Conservation (phyloP, 2,113 vertebrate species). For the Pluvialis apricaria region DNA sequence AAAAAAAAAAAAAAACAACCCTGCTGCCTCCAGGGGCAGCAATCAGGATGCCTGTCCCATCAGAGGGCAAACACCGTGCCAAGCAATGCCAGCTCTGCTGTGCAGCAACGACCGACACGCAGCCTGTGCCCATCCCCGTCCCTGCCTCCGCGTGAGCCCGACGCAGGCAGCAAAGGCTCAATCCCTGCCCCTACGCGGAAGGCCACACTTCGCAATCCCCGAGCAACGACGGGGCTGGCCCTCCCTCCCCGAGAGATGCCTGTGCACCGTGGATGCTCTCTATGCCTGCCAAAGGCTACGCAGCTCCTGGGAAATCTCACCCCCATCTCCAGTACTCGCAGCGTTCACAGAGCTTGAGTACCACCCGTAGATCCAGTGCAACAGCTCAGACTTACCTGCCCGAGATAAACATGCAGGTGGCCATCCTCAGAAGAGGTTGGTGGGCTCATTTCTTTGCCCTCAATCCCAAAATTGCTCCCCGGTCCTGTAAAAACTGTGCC, state of each 20-base stretch:
- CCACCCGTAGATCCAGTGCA: accelerated
- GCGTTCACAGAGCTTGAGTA: not conserved
- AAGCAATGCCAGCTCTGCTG: not conserved
- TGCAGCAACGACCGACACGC: accelerated
- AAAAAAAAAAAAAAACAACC: not conserved
- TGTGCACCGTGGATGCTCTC: too few species aligned
- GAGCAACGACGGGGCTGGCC: not conserved
- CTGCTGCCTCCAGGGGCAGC: not conserved
- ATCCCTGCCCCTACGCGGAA: too few species aligned
- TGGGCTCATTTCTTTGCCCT: not conserved
- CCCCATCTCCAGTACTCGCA: not conserved
- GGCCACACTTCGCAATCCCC: not conserved
- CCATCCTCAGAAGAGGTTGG: not conserved
- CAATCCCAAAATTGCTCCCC: not conserved
- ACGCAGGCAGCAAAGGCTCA: not conserved
- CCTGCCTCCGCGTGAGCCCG: not conserved
- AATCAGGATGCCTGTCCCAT: not conserved
- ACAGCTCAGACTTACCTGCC: not conserved
- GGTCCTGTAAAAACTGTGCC: not conserved
- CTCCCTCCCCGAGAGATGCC: not conserved
- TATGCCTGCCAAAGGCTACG: not conserved
- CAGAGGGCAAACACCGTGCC: not conserved
- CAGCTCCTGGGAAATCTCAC: not conserved
- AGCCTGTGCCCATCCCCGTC: not conserved
- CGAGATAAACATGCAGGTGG: accelerated